phyloP scores from a whole-genome alignment of 2,797 vertebrate species.

The Podargus strigoides region DNA sequence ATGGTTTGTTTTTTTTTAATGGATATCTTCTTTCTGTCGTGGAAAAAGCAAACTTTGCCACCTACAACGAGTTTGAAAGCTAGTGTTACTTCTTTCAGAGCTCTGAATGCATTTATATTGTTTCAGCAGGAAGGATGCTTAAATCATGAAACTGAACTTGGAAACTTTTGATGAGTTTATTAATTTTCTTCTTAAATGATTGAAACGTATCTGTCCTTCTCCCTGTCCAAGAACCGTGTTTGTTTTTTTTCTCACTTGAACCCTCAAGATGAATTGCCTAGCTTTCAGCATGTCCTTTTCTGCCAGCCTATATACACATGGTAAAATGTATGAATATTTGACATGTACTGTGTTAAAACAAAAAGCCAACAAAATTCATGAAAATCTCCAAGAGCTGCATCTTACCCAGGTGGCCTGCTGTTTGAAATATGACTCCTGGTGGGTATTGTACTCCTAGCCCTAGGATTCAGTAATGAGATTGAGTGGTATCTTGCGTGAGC shows the following conservation, averaged over 20 bases:
- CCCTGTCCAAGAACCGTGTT: not conserved
- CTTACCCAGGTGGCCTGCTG: constrained; percentile 67
- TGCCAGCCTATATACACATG: not conserved
- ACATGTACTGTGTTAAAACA: constrained; percentile 50
- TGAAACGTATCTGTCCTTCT: not conserved
- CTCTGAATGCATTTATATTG: not conserved
- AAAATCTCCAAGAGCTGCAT: constrained; percentile 30
- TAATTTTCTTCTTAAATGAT: not conserved
- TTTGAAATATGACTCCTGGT: constrained; percentile 72
- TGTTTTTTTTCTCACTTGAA: not conserved
- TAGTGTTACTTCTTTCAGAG: not conserved
- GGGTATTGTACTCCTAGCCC: constrained; percentile 64
- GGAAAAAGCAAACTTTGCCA: not conserved
- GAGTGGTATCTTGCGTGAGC: constrained; percentile 72
- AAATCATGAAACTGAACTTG: not conserved
- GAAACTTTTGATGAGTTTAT: not conserved
- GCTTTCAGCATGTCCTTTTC: constrained; percentile 15
- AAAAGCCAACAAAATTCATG: constrained; percentile 58
- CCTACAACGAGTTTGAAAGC: not conserved
- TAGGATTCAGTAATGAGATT: constrained; percentile 71
- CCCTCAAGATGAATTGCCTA: not conserved
- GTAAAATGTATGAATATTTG: constrained; percentile 55
- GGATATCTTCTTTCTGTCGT: not conserved
- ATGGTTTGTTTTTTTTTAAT: not conserved
- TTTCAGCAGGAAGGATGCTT: not conserved